Evolutionary conservation across 2,113 vertebrate species (phyloP), one percentile per base, ranked within the genome.

Genomic region (Tychaedon coryphoeus): DNA sequence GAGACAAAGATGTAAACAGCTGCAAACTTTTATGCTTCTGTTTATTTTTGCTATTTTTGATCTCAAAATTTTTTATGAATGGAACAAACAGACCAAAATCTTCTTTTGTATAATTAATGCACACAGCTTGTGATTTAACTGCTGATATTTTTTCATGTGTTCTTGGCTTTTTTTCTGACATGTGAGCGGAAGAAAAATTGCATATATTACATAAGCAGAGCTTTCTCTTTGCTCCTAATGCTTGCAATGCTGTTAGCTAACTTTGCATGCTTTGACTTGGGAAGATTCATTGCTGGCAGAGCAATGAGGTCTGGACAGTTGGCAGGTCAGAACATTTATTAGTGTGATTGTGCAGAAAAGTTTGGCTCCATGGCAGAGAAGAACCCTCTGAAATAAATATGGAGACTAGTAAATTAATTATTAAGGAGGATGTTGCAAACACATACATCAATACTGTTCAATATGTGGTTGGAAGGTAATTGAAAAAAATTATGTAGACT

Each of bases 391-490:
- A 88, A 97, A 93, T 8, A 12, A 94, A 85, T 19, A 31, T 58
- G 85, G 71, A 96, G 95, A 83, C 90, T 95, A 40, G 67, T 17
- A 86, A 74, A 94, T 97, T 43, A 97, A 97, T 96, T 93, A 97
- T 96, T 96, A 94, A 97, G 92, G 88, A 93, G 82, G 95, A 96
- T 94, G 92, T 86, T 96, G 80, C 78, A 88, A 96, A 96, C 94
- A 80, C 74, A 60, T 79, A 80, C 28, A 31, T 96, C 96, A 88
- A 93, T 94, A 83, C 38, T 73, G 92, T 80, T 96, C 96, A 86
- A 96, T 97, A 96, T 95, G 95, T 71, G 92, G 96, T 91, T 97
- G 60, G 94, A 95, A 94, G 78, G 85, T 92, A 97, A 94, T 92
- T 92, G 94, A 96, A 97, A 94, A 95, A 90, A 94, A 90, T 86